Evolutionary conservation across 2,113 vertebrate species (phyloP).

Genomic region (Crocuta crocuta): DNA sequence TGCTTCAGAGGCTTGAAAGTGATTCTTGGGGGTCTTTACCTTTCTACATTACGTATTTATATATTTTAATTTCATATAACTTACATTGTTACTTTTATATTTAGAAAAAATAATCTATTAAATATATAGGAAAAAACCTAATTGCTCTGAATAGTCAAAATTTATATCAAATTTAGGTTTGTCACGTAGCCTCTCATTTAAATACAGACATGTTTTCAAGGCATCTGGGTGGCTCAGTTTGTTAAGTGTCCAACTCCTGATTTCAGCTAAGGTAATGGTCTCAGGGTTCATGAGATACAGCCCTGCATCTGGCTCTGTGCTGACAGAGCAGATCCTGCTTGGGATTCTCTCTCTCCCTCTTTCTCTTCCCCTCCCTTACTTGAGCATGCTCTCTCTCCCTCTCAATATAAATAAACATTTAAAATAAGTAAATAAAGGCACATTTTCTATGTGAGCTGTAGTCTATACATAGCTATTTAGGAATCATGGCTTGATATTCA

Average conservation of each 20-base stretch:
- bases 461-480: not conserved
- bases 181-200: not conserved
- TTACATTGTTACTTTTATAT: not conserved
- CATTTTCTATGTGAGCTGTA: not conserved
- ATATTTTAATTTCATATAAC: constrained; percentile 45
- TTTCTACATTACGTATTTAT: not conserved
- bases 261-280: no score
- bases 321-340: no score
- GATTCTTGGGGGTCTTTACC: not conserved
- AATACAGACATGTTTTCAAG: not conserved
- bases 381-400: no score
- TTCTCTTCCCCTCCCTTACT: no score
- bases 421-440: not conserved
- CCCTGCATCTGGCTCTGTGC: no score
- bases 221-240: no score
- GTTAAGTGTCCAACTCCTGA: no score
- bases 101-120: not conserved
- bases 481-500: not conserved
- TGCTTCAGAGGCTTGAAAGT: not conserved
- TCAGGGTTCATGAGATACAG: no score
- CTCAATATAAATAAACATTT: no score
- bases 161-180: not conserved
- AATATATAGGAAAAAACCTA: not conserved
- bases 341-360: no score
- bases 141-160: not conserved